phyloP scores from a whole-genome alignment of 23 tunicate genomes.

The Pegea sp. region DNA sequence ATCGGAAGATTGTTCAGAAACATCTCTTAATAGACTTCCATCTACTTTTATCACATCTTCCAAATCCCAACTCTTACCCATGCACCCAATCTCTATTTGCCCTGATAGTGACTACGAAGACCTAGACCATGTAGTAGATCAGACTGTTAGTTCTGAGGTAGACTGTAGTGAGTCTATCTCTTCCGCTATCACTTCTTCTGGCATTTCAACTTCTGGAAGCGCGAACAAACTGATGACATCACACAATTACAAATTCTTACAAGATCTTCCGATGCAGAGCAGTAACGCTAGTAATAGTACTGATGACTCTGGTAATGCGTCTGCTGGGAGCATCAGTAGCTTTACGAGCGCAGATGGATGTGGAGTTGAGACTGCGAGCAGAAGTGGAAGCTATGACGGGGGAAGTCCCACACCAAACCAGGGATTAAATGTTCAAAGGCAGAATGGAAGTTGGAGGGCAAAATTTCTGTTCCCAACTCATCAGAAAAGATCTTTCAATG shows the following conservation, averaged over 20 bases:
- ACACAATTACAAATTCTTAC: constrained; percentile 1
- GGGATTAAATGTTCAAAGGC: constrained; percentile 10
- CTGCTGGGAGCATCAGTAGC: constrained; percentile 67
- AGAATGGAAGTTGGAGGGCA: constrained; percentile 18
- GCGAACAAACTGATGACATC: neutral
- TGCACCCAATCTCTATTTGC: constrained; percentile 62
- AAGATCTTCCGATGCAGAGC: constrained; percentile 7
- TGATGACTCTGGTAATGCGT: constrained; percentile 88
- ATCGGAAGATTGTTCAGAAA: neutral
- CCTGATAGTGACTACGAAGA: constrained; percentile 82
- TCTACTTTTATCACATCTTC: constrained; percentile 3
- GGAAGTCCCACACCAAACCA: constrained; percentile 41
- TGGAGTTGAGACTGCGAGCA: constrained; percentile 36
- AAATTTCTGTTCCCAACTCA: constrained; percentile 20
- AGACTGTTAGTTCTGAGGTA: neutral
- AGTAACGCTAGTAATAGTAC: constrained; percentile 24
- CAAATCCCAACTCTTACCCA: constrained; percentile 38
- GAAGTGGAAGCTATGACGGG: constrained; percentile 81
- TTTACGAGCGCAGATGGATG: constrained; percentile 52
- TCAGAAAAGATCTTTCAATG: neutral
- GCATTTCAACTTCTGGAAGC: too few species aligned
- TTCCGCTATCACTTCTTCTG: too few species aligned
- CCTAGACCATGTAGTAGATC: constrained; percentile 2
- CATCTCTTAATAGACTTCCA: neutral
- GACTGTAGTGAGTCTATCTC: too few species aligned